Conservation (phyloP, 2,797 vertebrate species). For the Pelobates cultripes region DNA sequence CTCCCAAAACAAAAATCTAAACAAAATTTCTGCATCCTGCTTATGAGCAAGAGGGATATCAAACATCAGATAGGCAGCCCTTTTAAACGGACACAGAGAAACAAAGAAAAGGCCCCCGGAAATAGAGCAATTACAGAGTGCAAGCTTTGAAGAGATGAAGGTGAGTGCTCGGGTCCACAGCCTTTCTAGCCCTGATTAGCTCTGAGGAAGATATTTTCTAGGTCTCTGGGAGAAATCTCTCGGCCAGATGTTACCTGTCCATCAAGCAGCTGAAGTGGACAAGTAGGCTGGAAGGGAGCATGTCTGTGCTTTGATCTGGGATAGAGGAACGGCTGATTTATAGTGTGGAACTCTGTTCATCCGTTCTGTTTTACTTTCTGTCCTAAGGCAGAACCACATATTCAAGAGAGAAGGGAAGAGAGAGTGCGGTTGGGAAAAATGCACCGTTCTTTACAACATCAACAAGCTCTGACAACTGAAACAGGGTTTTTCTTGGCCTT, state of each 20-base stretch:
- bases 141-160: conserved; percentile 73
- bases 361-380: conserved; percentile 91
- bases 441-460: conserved; percentile 85
- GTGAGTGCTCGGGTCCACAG: conserved; percentile 66
- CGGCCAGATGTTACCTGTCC: conserved; percentile 97
- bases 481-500: conserved; percentile 93
- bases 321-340: conserved; percentile 96
- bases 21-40: not conserved
- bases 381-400: conserved; percentile 96
- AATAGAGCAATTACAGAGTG: conserved; percentile 52
- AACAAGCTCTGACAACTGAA: conserved; percentile 99
- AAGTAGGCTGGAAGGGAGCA: conserved; percentile 93
- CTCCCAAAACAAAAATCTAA: not conserved
- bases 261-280: conserved; percentile 97
- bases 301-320: conserved; percentile 96
- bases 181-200: conserved; percentile 76
- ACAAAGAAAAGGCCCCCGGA: conserved; percentile 35
- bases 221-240: conserved; percentile 80
- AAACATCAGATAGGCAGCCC: not conserved
- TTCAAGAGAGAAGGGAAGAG: conserved; percentile 70
- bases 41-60: not conserved
- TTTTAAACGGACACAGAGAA: conserved; percentile 32
- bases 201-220: conserved; percentile 77
- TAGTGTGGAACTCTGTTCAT: conserved; percentile 97
- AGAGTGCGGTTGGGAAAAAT: conserved; percentile 65